Evolutionary conservation across 1,140 invertebrate genomes (phyloP), one percentile per base, ranked within the genome.

Genomic region (Cardiocondyla obscurior): DNA sequence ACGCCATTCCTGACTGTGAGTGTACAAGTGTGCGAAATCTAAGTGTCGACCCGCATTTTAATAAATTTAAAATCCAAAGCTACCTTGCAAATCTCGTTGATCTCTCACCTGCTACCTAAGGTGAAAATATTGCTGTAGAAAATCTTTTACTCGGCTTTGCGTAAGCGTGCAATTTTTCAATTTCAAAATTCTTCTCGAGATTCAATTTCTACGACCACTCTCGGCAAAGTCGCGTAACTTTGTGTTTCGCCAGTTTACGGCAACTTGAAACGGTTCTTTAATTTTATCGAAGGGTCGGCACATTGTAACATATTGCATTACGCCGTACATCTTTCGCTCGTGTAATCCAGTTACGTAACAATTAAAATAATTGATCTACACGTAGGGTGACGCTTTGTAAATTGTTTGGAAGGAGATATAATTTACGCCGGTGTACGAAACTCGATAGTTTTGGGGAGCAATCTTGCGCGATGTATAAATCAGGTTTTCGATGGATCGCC

Each of bases 381-480:
- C 2, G 6, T 44, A 44, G 19, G 22, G 16, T 65, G 22, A 33
- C 22, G 25, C 28, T 4, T 51, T 51, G 19, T 22, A 22, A 44
- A 19, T 65, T 42, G 30, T 16, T 33, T 33, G 39, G 5, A 44
- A 16, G 7, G n/a, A n/a, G n/a, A 33, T 22, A 16, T 36, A 64
- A 64, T 76, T 42, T 30, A 53, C 10, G 12, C 8, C 30, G 44
- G 10, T 22, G 39, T 10, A 67, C 33, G 6, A 36, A 65, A 14
- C 19, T 33, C 28, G 22, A 46, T 6, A 33, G 5, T 10, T 25
- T 19, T 6, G 12, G 6, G 30, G 16, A 51, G 16, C 44, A 4
- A 12, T n/a, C n/a, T n/a, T n/a, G n/a, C n/a, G n/a, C n/a, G n/a
- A 6, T 36, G 39, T 5, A 19, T 22, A 77, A 77, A 77, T 53